Percentiles rank a stretch among this genome's conserved stretches.
Evolutionary conservation across 2,113 vertebrate genomes (phyloP).

Genomic region (Lampris megalopsis): DNA sequence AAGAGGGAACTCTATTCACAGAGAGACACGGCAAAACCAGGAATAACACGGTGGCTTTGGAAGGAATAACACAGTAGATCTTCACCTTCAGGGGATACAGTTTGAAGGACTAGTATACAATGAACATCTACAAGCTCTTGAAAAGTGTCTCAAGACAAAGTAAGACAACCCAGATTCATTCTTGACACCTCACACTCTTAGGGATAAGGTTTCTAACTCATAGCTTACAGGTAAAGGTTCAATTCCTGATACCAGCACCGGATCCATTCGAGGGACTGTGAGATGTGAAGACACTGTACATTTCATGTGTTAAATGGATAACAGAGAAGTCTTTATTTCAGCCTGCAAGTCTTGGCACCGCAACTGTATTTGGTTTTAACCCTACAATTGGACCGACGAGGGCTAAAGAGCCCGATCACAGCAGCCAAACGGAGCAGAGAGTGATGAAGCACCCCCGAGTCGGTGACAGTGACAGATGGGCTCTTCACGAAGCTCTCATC

Average conservation of each 20-base stretch:
- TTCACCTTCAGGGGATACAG: neutral
- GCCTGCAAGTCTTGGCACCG: neutral
- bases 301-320: no score
- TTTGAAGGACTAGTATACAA: neutral
- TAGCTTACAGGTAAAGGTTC: no score
- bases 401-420: neutral
- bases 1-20: neutral
- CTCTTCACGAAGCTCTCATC: slow-evolving; percentile 16
- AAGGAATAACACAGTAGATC: neutral
- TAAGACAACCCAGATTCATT: no score
- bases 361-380: slow-evolving; percentile 1
- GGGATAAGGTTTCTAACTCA: no score
- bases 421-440: slow-evolving; percentile 22
- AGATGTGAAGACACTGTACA: no score
- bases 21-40: neutral
- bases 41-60: neutral
- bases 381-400: neutral
- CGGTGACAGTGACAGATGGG: slow-evolving; percentile 42
- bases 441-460: slow-evolving; percentile 25
- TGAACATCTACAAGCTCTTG: neutral
- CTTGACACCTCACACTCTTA: neutral
- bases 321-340: slow-evolving; percentile 1
- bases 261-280: neutral
- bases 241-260: neutral
- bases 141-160: neutral